Conservation (phyloP, 64 coral and sea anemone genomes). For the Dendronephthya gigantea region DNA sequence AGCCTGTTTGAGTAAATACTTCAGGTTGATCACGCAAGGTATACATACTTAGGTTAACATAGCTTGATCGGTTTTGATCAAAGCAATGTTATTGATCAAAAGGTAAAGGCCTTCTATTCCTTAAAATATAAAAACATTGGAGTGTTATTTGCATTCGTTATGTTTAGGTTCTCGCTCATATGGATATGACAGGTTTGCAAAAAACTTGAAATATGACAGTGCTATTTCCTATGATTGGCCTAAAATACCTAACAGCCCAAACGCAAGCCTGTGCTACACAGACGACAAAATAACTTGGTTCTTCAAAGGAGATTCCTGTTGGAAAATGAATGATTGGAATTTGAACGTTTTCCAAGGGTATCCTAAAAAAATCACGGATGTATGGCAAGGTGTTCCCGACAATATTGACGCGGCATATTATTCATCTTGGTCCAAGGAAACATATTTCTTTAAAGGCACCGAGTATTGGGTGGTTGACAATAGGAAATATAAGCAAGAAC, state of each 20-base stretch:
- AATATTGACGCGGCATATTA: neutral
- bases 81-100: too few relatives aligned
- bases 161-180: neutral
- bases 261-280: neutral
- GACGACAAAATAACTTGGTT: neutral
- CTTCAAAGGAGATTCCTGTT: neutral
- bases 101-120: too few relatives aligned
- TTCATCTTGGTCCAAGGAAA: neutral
- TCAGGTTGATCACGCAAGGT: too few relatives aligned
- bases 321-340: neutral
- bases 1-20: too few relatives aligned
- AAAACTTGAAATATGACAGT: neutral
- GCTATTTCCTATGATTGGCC: neutral
- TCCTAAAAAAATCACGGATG: neutral
- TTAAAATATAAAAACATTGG: too few relatives aligned
- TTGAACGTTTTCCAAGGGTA: neutral
- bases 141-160: too few relatives aligned
- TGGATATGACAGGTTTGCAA: neutral
- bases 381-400: neutral
- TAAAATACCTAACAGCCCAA: neutral
- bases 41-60: too few relatives aligned
- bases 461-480: neutral
- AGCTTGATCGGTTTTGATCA: too few relatives aligned
- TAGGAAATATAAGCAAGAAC: neutral
- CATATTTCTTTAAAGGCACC: slow-evolving; percentile 4